phyloP scores from a whole-genome alignment of 2,797 vertebrate species.

The Delichon dasypus region DNA sequence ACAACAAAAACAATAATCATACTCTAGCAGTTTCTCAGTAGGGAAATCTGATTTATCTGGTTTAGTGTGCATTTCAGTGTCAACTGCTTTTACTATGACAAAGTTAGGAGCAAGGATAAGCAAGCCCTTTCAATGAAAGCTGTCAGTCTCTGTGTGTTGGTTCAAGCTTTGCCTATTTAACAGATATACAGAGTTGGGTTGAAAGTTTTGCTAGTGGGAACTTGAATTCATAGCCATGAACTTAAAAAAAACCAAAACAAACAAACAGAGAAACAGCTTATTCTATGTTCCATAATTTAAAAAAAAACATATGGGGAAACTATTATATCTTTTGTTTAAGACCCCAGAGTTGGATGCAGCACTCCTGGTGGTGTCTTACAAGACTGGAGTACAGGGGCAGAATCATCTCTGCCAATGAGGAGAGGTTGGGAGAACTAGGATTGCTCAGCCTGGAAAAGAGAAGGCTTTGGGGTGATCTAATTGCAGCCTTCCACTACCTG shows the following conservation, averaged over 20 bases:
- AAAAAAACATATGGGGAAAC: neutral
- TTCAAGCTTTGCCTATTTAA: neutral
- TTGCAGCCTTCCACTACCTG: neutral
- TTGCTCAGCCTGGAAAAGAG: neutral
- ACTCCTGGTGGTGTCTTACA: neutral
- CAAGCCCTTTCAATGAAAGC: neutral
- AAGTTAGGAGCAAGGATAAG: neutral
- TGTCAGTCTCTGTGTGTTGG: neutral
- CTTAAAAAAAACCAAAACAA: too few relatives aligned
- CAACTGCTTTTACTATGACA: neutral
- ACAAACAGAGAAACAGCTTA: neutral
- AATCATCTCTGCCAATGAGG: neutral
- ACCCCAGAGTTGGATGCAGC: neutral
- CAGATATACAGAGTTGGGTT: neutral
- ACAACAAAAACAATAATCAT: neutral
- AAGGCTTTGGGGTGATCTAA: neutral
- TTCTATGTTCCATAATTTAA: neutral
- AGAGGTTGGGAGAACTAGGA: neutral
- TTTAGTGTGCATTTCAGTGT: neutral
- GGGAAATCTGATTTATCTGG: neutral
- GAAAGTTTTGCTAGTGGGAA: neutral
- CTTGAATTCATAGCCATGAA: neutral
- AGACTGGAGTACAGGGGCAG: neutral
- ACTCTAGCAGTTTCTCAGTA: neutral
- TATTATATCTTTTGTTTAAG: neutral